phyloP scores from a whole-genome alignment of 1,140 invertebrate species.

The Ganaspis sp. region DNA sequence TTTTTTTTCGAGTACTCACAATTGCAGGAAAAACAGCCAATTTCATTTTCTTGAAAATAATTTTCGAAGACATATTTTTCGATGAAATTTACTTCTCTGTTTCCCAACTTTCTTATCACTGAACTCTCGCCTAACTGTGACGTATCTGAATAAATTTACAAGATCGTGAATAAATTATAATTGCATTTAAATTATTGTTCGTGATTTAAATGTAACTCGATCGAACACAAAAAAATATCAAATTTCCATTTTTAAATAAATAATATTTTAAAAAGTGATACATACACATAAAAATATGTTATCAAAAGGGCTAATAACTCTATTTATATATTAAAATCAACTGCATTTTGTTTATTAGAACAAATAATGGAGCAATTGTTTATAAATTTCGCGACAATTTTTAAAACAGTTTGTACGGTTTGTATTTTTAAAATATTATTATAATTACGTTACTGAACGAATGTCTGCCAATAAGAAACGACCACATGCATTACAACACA shows the following conservation, averaged over 20 bases:
- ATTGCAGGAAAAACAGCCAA: background rate
- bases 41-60: background rate
- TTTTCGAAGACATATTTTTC: conserved; percentile 16
- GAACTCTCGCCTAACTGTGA: background rate
- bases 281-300: too few relatives aligned
- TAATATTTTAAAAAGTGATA: too few relatives aligned
- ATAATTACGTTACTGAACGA: background rate
- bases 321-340: too few relatives aligned
- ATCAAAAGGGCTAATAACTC: too few relatives aligned
- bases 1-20: background rate
- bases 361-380: too few relatives aligned
- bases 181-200: too few relatives aligned
- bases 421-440: background rate
- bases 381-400: background rate
- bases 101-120: background rate
- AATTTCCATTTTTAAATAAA: too few relatives aligned
- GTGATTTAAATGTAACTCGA: too few relatives aligned
- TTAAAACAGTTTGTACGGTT: too few relatives aligned
- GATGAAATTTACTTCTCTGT: background rate
- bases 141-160: background rate
- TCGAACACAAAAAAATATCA: too few relatives aligned
- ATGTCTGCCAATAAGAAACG: background rate
- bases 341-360: background rate
- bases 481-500: background rate
- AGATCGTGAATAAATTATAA: background rate